A percentile compares a stretch with the other conserved stretches of the same genome.
phyloP scores from a whole-genome alignment of 53 echinoderm and acorn worm genomes.

The Holothuria scabra region DNA sequence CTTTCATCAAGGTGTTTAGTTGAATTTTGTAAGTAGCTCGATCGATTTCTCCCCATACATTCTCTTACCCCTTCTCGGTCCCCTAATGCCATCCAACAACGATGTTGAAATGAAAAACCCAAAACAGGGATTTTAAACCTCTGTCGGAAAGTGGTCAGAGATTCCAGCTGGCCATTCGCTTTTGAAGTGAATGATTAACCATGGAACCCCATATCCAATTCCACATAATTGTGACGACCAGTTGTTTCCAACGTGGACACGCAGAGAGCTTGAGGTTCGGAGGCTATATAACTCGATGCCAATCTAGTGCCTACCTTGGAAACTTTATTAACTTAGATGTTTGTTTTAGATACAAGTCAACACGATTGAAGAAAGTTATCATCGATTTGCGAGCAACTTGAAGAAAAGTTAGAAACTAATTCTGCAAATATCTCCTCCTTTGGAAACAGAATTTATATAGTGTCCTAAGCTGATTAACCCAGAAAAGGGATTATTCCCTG shows the following conservation, averaged over 20 bases:
- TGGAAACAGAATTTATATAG: conserved; percentile 20
- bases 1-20: no score
- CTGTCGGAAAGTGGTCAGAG: no score
- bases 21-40: no score
- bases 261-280: not conserved
- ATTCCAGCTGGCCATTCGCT: no score
- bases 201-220: not conserved
- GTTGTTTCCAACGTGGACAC: conserved; percentile 9
- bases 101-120: no score
- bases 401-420: not conserved
- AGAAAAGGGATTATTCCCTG: conserved; percentile 35
- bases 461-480: conserved; percentile 41
- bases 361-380: conserved; percentile 43
- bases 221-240: conserved; percentile 26
- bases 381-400: conserved; percentile 21
- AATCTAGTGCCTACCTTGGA: not conserved
- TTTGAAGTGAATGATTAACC: no score
- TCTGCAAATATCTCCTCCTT: not conserved
- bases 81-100: no score
- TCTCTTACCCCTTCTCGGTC: no score
- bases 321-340: conserved; percentile 45
- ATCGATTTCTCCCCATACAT: no score
- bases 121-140: no score
- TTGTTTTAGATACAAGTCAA: conserved; percentile 38
- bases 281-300: conserved; percentile 8